Conservation (phyloP, 2,113 vertebrate genomes). For the Phalacrocorax aristotelis region DNA sequence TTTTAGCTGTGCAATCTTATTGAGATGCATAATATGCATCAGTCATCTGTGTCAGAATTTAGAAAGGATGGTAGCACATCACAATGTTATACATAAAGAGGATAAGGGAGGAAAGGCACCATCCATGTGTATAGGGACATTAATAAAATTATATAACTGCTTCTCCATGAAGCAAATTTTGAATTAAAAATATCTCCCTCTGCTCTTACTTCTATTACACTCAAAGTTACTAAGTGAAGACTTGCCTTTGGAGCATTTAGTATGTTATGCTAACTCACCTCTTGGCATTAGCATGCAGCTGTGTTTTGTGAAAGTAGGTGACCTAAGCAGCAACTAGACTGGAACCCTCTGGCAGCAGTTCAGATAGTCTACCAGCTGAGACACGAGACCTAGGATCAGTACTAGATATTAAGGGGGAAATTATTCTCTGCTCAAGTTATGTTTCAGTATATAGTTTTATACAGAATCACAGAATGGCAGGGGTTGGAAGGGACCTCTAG, state of each 20-base stretch:
- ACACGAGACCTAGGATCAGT: background rate
- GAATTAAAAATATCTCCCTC: background rate
- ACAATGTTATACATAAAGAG: background rate
- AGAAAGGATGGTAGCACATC: constrained; percentile 51
- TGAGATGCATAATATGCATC: constrained; percentile 66
- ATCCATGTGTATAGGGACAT: background rate
- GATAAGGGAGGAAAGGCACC: constrained; percentile 15
- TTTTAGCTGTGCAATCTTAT: constrained; percentile 58
- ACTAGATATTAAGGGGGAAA: background rate
- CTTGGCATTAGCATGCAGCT: background rate
- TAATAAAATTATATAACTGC: constrained; percentile 54
- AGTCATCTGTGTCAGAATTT: constrained; percentile 65
- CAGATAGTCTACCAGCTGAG: background rate
- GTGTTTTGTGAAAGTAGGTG: background rate
- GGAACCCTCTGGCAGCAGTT: background rate
- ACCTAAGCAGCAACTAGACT: background rate
- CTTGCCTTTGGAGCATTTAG: background rate
- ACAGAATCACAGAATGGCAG: too few species aligned
- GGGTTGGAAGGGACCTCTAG: too few species aligned
- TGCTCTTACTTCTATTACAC: constrained; percentile 14
- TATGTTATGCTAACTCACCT: background rate
- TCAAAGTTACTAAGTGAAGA: constrained; percentile 15
- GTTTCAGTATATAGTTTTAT: background rate
- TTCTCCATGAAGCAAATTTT: constrained; percentile 25
- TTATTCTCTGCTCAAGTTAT: background rate